A percentile compares a stretch with the other conserved stretches of the same genome.
Conservation (phyloP, 2,888 invertebrate species). For the Tetramorium bicarinatum region DNA sequence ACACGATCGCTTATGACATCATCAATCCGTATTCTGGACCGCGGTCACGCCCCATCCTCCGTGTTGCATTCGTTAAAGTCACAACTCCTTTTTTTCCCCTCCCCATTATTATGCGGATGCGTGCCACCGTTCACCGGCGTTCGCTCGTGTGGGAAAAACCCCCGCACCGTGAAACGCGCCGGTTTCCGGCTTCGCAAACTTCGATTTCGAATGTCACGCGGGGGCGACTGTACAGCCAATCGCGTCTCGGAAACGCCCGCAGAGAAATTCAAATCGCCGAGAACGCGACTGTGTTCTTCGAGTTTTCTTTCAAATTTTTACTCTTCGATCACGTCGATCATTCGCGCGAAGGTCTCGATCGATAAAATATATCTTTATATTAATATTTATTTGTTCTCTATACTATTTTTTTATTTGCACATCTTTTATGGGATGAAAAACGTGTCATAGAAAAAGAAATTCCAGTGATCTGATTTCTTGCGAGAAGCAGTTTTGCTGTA, state of each 20-base stretch:
- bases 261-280: neutral
- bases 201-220: slow-evolving; percentile 35
- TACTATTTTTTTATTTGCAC: slow-evolving; percentile 5
- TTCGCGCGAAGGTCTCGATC: neutral
- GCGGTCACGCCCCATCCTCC: slow-evolving; percentile 83
- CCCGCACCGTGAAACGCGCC: neutral
- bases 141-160: neutral
- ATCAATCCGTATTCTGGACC: slow-evolving; percentile 81
- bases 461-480: neutral
- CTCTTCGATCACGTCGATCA: neutral
- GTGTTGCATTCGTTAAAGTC: slow-evolving; percentile 42
- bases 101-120: neutral
- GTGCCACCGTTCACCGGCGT: neutral
- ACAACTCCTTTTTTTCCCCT: slow-evolving; percentile 45
- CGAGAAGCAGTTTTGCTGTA: neutral
- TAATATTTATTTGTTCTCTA: too few species aligned
- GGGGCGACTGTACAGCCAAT: slow-evolving; percentile 33
- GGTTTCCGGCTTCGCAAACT: neutral
- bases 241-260: neutral
- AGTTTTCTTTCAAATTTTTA: neutral
- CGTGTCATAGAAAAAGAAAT: neutral
- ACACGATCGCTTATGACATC: slow-evolving; percentile 83
- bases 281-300: neutral
- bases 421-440: neutral
- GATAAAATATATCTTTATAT: neutral